Conservation (phyloP, 2,888 invertebrate species). For the Drosophila pegasa region DNA sequence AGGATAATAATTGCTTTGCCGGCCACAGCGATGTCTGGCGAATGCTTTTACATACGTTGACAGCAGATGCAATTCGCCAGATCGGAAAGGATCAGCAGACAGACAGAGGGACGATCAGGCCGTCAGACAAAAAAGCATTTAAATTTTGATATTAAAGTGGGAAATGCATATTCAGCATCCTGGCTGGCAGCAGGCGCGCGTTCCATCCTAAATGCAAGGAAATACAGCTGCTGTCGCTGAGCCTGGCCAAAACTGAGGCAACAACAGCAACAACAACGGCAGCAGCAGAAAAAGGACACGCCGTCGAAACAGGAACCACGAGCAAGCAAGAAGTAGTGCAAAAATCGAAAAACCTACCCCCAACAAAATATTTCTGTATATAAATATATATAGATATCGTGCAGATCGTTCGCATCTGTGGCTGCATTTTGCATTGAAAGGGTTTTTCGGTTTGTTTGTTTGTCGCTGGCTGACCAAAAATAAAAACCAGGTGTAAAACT, state of each 20-base stretch:
- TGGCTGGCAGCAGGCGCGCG: conserved; percentile 78
- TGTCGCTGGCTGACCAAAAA: conserved; percentile 65
- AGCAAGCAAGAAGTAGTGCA: conserved; percentile 37
- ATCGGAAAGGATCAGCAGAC: conserved; percentile 67
- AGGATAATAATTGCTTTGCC: conserved; percentile 72
- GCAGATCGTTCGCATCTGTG: conserved; percentile 67
- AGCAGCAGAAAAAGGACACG: conserved; percentile 49
- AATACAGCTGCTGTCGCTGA: conserved; percentile 74
- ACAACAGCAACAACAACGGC: conserved; percentile 3
- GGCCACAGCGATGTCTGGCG: conserved; percentile 38
- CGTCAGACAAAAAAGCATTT: conserved; percentile 62
- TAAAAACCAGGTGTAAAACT: conserved; percentile 81
- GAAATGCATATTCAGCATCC: conserved; percentile 81
- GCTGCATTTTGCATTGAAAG: conserved; percentile 64
- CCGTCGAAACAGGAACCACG: conserved; percentile 54
- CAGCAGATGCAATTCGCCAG: conserved; percentile 75
- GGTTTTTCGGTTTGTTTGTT: conserved; percentile 50
- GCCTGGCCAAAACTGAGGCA: conserved; percentile 31
- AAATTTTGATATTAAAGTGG: conserved; percentile 80
- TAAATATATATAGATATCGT: conserved; percentile 4
- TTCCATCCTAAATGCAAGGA: conserved; percentile 59
- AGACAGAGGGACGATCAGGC: conserved; percentile 2
- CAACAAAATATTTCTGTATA: conserved; percentile 1
- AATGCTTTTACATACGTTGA: conserved; percentile 32
- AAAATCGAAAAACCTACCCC: conserved; percentile 54